A percentile compares a stretch with the other conserved stretches of the same genome.
Evolutionary conservation across 2,113 vertebrate genomes (phyloP).

Genomic region (Pica pica): DNA sequence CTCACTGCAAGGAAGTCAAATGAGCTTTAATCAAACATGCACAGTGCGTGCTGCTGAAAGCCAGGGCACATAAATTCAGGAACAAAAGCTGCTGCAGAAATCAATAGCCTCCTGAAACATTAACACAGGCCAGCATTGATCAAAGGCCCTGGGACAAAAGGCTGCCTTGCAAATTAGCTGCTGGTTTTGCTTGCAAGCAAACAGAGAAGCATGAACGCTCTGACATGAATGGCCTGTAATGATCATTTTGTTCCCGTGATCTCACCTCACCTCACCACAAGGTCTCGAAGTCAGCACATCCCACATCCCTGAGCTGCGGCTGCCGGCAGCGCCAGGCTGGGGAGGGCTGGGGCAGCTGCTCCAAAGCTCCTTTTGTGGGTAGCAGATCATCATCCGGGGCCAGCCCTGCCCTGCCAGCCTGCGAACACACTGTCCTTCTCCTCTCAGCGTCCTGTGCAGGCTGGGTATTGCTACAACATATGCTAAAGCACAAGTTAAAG

Average conservation of each 20-base stretch:
- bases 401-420: neutral
- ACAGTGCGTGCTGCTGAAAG: conserved; percentile 70
- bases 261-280: conserved; percentile 35
- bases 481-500: neutral
- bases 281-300: conserved; percentile 24
- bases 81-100: conserved; percentile 86
- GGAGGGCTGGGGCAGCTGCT: neutral
- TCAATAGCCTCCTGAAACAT: conserved; percentile 94
- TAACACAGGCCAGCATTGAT: conserved; percentile 88
- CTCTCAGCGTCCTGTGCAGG: neutral
- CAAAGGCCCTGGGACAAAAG: conserved; percentile 82
- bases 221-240: conserved; percentile 57
- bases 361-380: neutral
- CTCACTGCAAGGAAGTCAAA: conserved; percentile 81
- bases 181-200: conserved; percentile 70
- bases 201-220: conserved; percentile 67
- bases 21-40: conserved; percentile 96
- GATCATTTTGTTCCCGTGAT: conserved; percentile 42
- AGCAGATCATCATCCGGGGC: neutral
- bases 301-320: neutral
- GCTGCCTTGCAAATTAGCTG: conserved; percentile 83
- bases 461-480: neutral
- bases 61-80: conserved; percentile 78
- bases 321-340: neutral
- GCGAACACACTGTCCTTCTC: accelerated